A percentile compares a stretch with the other conserved stretches of the same genome.
Evolutionary conservation across 64 coral and sea anemone genomes (phyloP).

Genomic region (Pocillopora verrucosa): DNA sequence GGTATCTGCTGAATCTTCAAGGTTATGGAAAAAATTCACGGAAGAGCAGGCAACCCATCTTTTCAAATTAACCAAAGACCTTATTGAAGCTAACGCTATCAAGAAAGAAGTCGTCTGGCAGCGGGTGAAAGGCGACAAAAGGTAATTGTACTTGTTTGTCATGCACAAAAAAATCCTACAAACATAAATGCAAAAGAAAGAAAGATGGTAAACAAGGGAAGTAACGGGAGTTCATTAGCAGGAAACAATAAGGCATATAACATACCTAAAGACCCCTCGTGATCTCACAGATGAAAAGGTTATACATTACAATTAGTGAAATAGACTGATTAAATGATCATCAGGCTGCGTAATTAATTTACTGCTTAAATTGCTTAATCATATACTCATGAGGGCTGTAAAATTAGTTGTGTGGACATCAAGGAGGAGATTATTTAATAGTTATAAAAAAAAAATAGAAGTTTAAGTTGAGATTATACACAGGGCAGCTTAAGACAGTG

Average conservation of each 20-base stretch:
- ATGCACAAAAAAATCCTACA: too few species aligned
- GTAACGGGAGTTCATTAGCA: too few species aligned
- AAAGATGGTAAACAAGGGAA: too few species aligned
- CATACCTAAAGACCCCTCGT: too few species aligned
- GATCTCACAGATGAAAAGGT: too few species aligned
- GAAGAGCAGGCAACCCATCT: constrained; percentile 26
- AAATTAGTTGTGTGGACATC: constrained; percentile 23
- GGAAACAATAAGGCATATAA: too few species aligned
- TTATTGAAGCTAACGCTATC: constrained; percentile 56
- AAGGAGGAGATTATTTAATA: constrained; percentile 34
- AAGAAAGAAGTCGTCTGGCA: constrained; percentile 51
- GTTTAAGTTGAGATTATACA: constrained; percentile 45
- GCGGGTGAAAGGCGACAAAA: constrained; percentile 28
- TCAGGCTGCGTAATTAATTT: too few species aligned
- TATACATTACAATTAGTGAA: too few species aligned
- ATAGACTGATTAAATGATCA: too few species aligned
- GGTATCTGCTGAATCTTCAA: constrained; percentile 50
- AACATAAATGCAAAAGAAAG: too few species aligned
- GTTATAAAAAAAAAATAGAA: constrained; percentile 33
- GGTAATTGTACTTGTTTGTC: too few species aligned
- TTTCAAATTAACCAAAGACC: constrained; percentile 49
- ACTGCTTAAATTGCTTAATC: constrained; percentile 6
- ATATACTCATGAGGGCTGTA: constrained; percentile 36
- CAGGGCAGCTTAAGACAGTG: constrained; percentile 25
- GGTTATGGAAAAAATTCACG: constrained; percentile 45